These are phyloP conservation scores for Halisarca cf. caerulea DNA, from an alignment of 37 sponge, comb jelly and placozoan genomes.

Conservation along the genomic window DNA sequence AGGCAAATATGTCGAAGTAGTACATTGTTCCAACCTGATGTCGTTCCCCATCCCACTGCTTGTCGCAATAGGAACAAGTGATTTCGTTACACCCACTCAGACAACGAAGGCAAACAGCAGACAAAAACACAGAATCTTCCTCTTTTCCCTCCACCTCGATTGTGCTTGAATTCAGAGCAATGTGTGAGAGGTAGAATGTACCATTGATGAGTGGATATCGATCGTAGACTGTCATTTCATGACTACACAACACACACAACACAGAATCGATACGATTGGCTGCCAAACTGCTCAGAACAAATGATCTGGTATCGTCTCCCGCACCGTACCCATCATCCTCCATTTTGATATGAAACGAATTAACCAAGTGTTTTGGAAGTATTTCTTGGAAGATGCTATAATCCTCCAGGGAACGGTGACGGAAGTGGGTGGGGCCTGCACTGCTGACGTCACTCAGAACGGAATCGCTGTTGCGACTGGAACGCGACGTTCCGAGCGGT, in stretches of 20 bases:
- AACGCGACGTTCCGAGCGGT: background rate
- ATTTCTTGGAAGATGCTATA: slow-evolving; percentile 64
- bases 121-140: slow-evolving; percentile 57
- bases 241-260: slow-evolving; percentile 75
- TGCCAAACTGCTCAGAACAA: slow-evolving; percentile 80
- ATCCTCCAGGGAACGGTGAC: slow-evolving; percentile 62
- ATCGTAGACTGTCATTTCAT: slow-evolving; percentile 81
- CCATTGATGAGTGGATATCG: slow-evolving; percentile 91
- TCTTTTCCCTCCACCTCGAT: slow-evolving; percentile 74
- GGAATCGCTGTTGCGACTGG: slow-evolving; percentile 61
- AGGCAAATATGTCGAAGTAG: slow-evolving; percentile 88
- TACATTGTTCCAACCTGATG: slow-evolving; percentile 95
- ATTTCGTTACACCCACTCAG: slow-evolving; percentile 72
- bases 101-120: slow-evolving; percentile 84
- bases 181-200: slow-evolving; percentile 80
- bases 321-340: slow-evolving; percentile 91
- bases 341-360: slow-evolving; percentile 94
- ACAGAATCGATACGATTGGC: slow-evolving; percentile 68
- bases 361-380: slow-evolving; percentile 72
- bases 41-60: slow-evolving; percentile 74
- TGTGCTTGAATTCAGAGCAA: slow-evolving; percentile 36
- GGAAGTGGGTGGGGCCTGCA: slow-evolving; percentile 60
- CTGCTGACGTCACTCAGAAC: slow-evolving; percentile 54
- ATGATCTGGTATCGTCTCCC: slow-evolving; percentile 82
- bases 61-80: slow-evolving; percentile 71